Evolutionary conservation across 2,797 vertebrate genomes (phyloP), one percentile per base, ranked within the genome.

Genomic region (Pseudochirops cupreus): DNA sequence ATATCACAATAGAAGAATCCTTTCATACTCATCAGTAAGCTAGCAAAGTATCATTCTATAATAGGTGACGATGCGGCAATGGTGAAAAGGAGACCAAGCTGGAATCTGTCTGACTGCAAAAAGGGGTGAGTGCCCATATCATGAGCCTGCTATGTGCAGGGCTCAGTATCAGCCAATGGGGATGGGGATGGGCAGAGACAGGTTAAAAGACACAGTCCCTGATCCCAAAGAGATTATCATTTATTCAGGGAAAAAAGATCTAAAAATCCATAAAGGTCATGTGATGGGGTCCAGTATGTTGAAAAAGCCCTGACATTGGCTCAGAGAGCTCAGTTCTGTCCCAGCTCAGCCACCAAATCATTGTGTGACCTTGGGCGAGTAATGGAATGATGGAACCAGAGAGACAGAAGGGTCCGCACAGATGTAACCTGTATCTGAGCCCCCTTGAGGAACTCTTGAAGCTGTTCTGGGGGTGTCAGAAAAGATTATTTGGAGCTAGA

Each of bases 111-210:
- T 33, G 12, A 5, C 59, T 13, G 12, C 59, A 3, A 46, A 46
- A 46, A 46, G 59, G 59, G 31, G 11, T 33, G 31, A 62, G 29
- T 62, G 12, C 12, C 11, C 29, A 11, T 33, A 33, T 62, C 59
- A 13, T 14, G 12, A 62, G 1, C 31, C 2, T 9, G 1, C 9
- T 24, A 1, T 39, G 6, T 24, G 24, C 1, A 39, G n/a, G n/a
- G 67, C 2, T 39, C 67, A 39, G 33, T 39, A 0, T 18, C 67
- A 82, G 67, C n/a, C 7, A 10, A 0, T 82, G 18, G n/a, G 18
- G 16, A 21, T 21, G 18, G 16, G 1, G 14, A 67, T 33, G 14
- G 62, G 16, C n/a, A 39, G n/a, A 6, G 16, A 0, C 16, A 67
- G 59, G 31, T 67, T 67, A 67, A n/a, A 62, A 62, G 59, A 62